Evolutionary conservation across 2,797 vertebrate species (phyloP).

Genomic region (Geotria australis): DNA sequence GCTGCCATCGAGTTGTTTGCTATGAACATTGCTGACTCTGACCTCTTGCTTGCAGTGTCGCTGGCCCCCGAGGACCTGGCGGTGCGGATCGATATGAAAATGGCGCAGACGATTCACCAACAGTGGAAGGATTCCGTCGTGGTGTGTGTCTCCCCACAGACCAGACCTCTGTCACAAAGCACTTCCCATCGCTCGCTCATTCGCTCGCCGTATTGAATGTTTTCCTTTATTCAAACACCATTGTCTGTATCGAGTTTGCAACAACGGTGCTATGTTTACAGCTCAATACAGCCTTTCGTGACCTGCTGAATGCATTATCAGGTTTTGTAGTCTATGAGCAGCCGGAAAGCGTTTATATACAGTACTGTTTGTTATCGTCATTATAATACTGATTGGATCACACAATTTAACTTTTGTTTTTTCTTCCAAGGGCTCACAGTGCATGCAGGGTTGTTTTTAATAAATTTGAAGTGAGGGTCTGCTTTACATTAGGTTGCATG

Average conservation of each 20-base stretch:
- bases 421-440: no score
- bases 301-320: no score
- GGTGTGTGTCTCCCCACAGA: conserved; percentile 16
- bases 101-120: conserved; percentile 66
- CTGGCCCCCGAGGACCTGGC: conserved; percentile 47
- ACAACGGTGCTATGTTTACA: background rate
- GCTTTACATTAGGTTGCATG: no score
- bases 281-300: background rate
- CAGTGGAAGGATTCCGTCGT: conserved; percentile 85
- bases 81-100: conserved; percentile 59
- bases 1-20: background rate
- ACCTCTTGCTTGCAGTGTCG: conserved; percentile 12
- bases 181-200: no score
- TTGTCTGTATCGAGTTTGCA: conserved; percentile 6
- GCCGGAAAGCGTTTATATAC: no score
- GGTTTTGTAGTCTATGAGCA: no score
- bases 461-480: no score
- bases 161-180: no score
- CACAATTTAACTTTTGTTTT: no score
- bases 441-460: no score
- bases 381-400: no score
- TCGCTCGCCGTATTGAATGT: background rate
- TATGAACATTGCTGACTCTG: background rate
- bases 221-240: background rate
- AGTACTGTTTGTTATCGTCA: no score